Evolutionary conservation across 2,888 invertebrate species (phyloP), one percentile per base, ranked within the genome.

Genomic region (Globia sparganii): DNA sequence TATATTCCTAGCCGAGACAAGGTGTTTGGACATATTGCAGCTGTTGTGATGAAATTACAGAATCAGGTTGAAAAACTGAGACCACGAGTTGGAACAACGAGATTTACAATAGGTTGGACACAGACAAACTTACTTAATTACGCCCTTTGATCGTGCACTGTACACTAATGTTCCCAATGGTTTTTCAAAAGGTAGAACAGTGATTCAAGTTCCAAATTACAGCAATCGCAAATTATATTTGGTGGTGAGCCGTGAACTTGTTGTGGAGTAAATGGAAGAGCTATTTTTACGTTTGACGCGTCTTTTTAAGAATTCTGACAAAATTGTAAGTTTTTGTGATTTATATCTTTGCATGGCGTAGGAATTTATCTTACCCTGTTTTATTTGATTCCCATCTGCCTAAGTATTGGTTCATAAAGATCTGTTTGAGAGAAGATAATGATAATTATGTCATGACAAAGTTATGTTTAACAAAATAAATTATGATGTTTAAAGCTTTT

Each of bases 71-170:
- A 34, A 67, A 62, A 83, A 53, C 74, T 15, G 53, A 75, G 67
- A 81, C 62, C 81, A 81, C 79, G 76, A 79, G 46, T 75, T 75
- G 34, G 46, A 46, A 49, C 49, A 72, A 72, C 74, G 53, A 75
- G 56, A 80, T 59, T 65, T 34, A 53, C 53, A 61, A 61, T 61
- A 79, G 13, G 9, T 74, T 21, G 75, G 37, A 31, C 37, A 53
- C 49, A 15, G 56, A 58, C 21, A 34, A 56, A 43, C 56, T 53
- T 64, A 31, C 34, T 49, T n/a, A n/a, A n/a, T n/a, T 56, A 28
- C 31, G 34, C 25, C 18, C 70, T 64, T 75, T 18, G 34, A 68
- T 62, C 15, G 56, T 40, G 62, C 49, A 40, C 61, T 40, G 62
- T 58, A 40, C 61, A 74, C n/a, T 65, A 78, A 80, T 73, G 80